These are phyloP conservation scores for Rhombomys opimus DNA, from an alignment of 2,113 vertebrate species.

Conservation along the genomic window DNA sequence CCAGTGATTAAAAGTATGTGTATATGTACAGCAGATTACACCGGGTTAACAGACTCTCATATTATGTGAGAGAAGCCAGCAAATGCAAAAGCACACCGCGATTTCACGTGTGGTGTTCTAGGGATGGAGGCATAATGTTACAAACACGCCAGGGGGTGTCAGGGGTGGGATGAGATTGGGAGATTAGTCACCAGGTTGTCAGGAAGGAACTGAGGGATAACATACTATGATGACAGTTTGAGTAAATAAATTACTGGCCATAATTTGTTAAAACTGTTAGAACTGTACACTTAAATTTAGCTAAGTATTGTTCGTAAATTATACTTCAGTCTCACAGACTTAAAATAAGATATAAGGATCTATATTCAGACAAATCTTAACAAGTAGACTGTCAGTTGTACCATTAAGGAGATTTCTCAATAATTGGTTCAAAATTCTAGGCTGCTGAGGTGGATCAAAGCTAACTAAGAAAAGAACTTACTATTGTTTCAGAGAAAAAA, in stretches of 20 bases:
- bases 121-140: not conserved
- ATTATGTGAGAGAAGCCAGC: not conserved
- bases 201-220: not conserved
- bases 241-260: not conserved
- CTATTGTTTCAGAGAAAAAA: conserved; percentile 46
- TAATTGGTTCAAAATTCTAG: conserved; percentile 64
- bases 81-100: not conserved
- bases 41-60: not conserved
- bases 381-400: conserved; percentile 52
- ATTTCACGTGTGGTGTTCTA: not conserved
- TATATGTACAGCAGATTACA: too few relatives aligned
- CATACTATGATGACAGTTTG: not conserved
- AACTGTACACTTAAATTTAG: conserved; percentile 15
- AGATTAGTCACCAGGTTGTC: not conserved
- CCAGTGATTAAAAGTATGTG: not conserved
- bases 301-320: conserved; percentile 55
- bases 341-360: conserved; percentile 57
- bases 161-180: not conserved
- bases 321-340: conserved; percentile 8
- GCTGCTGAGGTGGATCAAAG: conserved; percentile 61
- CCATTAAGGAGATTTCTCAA: conserved; percentile 47
- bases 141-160: not conserved
- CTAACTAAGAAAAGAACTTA: conserved; percentile 29
- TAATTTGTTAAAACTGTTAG: conserved; percentile 30
- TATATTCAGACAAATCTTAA: conserved; percentile 62